Evolutionary conservation across 2,888 invertebrate genomes (phyloP).

Genomic region (Aphodius sticticus): DNA sequence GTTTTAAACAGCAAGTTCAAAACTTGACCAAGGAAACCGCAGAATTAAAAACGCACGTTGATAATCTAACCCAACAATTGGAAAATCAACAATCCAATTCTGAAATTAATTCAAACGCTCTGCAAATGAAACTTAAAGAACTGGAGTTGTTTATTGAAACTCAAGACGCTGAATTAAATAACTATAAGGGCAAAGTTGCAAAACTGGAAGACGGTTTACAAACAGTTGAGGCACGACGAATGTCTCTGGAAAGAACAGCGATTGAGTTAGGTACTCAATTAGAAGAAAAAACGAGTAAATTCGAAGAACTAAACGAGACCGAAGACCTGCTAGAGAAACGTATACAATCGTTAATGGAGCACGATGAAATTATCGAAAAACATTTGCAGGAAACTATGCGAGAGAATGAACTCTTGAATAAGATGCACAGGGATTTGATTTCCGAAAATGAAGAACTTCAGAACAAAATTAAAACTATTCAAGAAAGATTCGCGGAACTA

Average conservation of each 20-base stretch:
- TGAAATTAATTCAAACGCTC: slow-evolving; percentile 58
- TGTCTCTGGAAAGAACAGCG: slow-evolving; percentile 68
- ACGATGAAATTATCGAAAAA: slow-evolving; percentile 68
- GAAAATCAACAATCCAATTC: slow-evolving; percentile 57
- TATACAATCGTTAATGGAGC: slow-evolving; percentile 68
- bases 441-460: slow-evolving; percentile 47
- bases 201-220: slow-evolving; percentile 73
- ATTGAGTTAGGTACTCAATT: slow-evolving; percentile 69
- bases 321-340: slow-evolving; percentile 71
- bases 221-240: slow-evolving; percentile 67
- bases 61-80: slow-evolving; percentile 55
- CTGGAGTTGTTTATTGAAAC: slow-evolving; percentile 77
- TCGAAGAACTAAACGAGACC: slow-evolving; percentile 67
- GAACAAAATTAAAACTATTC: slow-evolving; percentile 43
- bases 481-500: slow-evolving; percentile 29
- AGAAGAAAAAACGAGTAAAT: slow-evolving; percentile 66
- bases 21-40: slow-evolving; percentile 58
- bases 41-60: slow-evolving; percentile 52
- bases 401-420: slow-evolving; percentile 64
- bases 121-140: slow-evolving; percentile 77
- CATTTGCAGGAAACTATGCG: slow-evolving; percentile 67
- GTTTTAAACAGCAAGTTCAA: slow-evolving; percentile 46
- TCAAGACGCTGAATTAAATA: slow-evolving; percentile 71
- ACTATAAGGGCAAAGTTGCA: slow-evolving; percentile 70
- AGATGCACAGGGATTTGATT: slow-evolving; percentile 28